Conservation (phyloP, 2,888 invertebrate species). For the Ctena decussata region DNA sequence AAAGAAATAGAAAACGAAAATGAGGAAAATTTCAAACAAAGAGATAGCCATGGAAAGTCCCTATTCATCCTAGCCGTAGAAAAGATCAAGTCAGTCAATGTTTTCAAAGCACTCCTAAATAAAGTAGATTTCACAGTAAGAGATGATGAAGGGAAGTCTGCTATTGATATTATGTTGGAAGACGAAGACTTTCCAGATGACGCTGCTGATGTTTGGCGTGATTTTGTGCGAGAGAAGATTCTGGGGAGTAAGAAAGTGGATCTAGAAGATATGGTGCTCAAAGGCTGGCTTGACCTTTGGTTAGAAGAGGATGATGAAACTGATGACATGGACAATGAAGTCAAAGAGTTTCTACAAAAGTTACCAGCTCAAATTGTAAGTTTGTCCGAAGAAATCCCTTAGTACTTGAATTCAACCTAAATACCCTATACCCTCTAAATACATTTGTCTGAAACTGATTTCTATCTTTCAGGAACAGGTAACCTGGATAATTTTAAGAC, state of each 20-base stretch:
- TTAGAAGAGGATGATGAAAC: slow-evolving; percentile 37
- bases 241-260: slow-evolving; percentile 62
- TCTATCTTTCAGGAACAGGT: too few relatives aligned
- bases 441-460: too few relatives aligned
- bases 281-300: slow-evolving; percentile 71
- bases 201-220: slow-evolving; percentile 51
- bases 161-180: slow-evolving; percentile 68
- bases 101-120: slow-evolving; percentile 70
- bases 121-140: slow-evolving; percentile 66
- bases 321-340: slow-evolving; percentile 56
- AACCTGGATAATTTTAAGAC: too few relatives aligned
- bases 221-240: slow-evolving; percentile 58
- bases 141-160: slow-evolving; percentile 69
- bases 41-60: slow-evolving; percentile 69
- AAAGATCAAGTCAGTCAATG: slow-evolving; percentile 61
- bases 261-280: slow-evolving; percentile 55
- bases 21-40: slow-evolving; percentile 53
- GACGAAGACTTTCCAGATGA: slow-evolving; percentile 62
- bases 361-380: slow-evolving; percentile 65
- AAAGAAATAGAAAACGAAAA: slow-evolving; percentile 57
- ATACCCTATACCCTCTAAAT: too few relatives aligned
- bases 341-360: slow-evolving; percentile 58
- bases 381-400: too few relatives aligned
- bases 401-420: too few relatives aligned
- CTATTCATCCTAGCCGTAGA: slow-evolving; percentile 72